Evolutionary conservation across 1,140 invertebrate genomes (phyloP).

Genomic region (Drosophila parvula): DNA sequence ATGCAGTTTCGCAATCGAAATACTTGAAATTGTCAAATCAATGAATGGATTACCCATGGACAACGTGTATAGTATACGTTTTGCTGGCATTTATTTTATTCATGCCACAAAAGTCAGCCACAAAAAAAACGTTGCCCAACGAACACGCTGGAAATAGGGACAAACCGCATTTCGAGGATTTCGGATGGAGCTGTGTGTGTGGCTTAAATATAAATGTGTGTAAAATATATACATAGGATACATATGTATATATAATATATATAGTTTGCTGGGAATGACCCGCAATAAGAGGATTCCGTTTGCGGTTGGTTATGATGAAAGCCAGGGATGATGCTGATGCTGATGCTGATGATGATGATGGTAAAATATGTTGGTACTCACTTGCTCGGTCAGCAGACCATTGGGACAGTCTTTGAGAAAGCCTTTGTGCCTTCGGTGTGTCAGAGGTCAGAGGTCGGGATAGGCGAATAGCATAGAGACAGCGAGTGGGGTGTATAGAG

Average conservation of each 20-base stretch:
- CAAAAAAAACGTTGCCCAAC: slow-evolving; percentile 39
- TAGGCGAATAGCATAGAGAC: slow-evolving; percentile 59
- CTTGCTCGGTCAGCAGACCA: slow-evolving; percentile 95
- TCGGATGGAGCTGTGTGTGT: slow-evolving; percentile 5
- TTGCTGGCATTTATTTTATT: slow-evolving; percentile 40
- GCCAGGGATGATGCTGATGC: slow-evolving; percentile 8
- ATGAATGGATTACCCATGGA: slow-evolving; percentile 36
- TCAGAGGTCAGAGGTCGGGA: slow-evolving; percentile 47
- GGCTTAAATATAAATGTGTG: slow-evolving; percentile 56
- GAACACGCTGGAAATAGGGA: slow-evolving; percentile 4
- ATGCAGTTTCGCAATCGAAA: slow-evolving; percentile 26
- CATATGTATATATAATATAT: slow-evolving; percentile 14
- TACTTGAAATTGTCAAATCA: slow-evolving; percentile 45
- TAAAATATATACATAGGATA: slow-evolving; percentile 19
- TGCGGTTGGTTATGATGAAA: slow-evolving; percentile 36
- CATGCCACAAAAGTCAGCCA: slow-evolving; percentile 50
- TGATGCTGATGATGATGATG: slow-evolving; percentile 7
- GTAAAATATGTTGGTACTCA: slow-evolving; percentile 84
- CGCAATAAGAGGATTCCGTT: slow-evolving; percentile 40
- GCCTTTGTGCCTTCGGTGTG: slow-evolving; percentile 93
- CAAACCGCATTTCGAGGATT: slow-evolving; percentile 24
- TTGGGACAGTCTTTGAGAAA: slow-evolving; percentile 97
- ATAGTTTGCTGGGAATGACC: slow-evolving; percentile 23
- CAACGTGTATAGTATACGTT: slow-evolving; percentile 6
- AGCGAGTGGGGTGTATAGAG: slow-evolving; percentile 35